phyloP scores from a whole-genome alignment of 92 coral and sea anemone genomes.

The Epizoanthus rinbou region DNA sequence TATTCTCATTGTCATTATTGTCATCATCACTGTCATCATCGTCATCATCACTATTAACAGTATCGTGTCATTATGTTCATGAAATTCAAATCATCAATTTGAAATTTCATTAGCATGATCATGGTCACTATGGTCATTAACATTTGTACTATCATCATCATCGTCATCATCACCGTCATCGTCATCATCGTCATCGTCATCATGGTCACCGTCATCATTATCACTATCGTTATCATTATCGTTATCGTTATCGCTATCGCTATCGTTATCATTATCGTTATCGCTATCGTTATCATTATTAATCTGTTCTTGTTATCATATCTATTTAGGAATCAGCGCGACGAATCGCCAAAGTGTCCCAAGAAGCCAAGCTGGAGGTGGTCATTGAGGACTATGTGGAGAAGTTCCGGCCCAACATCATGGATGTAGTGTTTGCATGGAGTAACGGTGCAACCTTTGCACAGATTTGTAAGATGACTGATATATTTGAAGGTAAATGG shows the following conservation, averaged over 20 bases:
- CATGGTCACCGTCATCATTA: not conserved
- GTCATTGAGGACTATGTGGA: constrained; percentile 96
- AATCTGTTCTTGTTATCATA: not conserved
- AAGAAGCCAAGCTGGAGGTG: constrained; percentile 94
- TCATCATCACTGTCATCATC: too few species aligned
- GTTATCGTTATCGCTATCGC: too few species aligned
- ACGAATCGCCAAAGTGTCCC: constrained; percentile 96
- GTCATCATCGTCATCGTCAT: not conserved
- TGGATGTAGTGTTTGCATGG: constrained; percentile 98
- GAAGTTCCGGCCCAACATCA: constrained; percentile 89
- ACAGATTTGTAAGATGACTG: constrained; percentile 99
- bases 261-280: too few species aligned
- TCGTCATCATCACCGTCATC: not conserved
- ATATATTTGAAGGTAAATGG: constrained; percentile 87
- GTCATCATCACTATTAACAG: too few species aligned
- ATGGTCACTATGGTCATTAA: not conserved
- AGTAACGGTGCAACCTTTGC: constrained; percentile 97
- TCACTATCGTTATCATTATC: too few species aligned
- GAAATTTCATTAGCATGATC: too few species aligned
- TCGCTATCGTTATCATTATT: not conserved
- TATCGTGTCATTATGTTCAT: too few species aligned
- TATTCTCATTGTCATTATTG: too few species aligned
- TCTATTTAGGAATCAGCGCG: constrained; percentile 92
- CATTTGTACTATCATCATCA: not conserved
- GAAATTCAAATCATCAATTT: too few species aligned